Base-by-base conservation (phyloP, 1,140 invertebrate genomes). In the Zaprionus africanus region DNA sequence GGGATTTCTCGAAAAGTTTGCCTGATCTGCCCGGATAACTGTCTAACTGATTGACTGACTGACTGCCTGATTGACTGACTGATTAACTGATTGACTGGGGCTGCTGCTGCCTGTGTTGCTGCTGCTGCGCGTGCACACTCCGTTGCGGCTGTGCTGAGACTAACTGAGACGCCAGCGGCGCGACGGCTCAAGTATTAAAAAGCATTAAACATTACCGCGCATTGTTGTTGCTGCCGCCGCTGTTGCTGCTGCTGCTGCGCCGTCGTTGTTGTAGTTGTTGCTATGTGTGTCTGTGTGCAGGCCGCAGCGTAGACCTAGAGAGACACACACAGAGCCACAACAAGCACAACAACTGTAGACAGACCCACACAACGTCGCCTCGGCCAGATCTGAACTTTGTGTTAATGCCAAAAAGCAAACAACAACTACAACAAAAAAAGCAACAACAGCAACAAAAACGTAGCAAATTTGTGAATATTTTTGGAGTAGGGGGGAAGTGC, bases 181-280 rank as follows among this genome's bases (percentile, higher is more conserved):
- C 76, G 85, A 77, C 85, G 85, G 85, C 87, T 91, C 82, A 91
- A 91, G 90, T 91, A 91, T 91, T 91, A 91, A 91, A 91, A 90
- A 90, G 79, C 83, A 86, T 87, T 87, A 88, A 88, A 84, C 83
- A 87, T 87, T 87, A 79, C 68, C 66, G 62, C 46, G 67, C 72
- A 63, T 70, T 76, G 72, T 73, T 73, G 75, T 31, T 78, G 68
- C 41, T 51, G 77, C 51, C 69, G 70, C 67, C 71, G 68, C 65
- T 67, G 26, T 63, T 9, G 38, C 12, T n/a, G 56, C 17, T 60
- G 61, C 49, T 26, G 73, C 26, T 34, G 43, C 26, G 73, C 26
- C 24, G 54, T 26, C 71, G 59, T 43, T 49, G n/a, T 15, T 19
- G 49, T 71, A 26, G 59, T 53, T 36, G 34, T 54, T 19, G 36